Evolutionary conservation across 2,113 vertebrate species (phyloP), one percentile per base, ranked within the genome.

Genomic region (Hoplias malabaricus): DNA sequence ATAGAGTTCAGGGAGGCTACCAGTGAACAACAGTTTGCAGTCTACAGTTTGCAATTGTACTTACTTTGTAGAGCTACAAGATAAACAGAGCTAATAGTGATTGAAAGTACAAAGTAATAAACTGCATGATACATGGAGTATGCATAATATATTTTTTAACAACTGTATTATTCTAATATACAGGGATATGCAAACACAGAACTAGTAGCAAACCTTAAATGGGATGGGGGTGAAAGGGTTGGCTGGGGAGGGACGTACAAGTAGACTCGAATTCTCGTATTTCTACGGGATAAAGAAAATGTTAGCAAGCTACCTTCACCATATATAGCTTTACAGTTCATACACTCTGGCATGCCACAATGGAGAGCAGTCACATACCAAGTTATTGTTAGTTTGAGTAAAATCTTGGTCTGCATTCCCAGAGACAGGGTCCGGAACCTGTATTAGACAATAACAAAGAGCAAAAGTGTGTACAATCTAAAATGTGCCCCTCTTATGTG

Each of bases 171-270:
- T 50, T 34, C 36, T 5, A 38, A 5, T 38, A 13, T 5, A 43
- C n/a, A 11, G 5, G 10, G 23, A 31, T 40, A 43, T 29, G 38
- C 4, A 48, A 7, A 73, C 33, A 79, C 56, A 84, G 34, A 74
- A 53, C 14, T 40, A 27, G 75, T 82, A 84, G 95, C 95, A 88
- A 93, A 98, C 95, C 96, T 99, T 98, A 94, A 97, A 98, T 7
- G 95, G 95, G 84, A 90, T 94, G 82, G 94, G 95, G 87, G 90
- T 94, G 94, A 95, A 96, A 86, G 94, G 94, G 90, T 95, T 96
- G 93, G 93, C 90, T 91, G 93, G 94, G 90, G 93, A 95, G 87
- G 93, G 91, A 90, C 83, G 90, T 91, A 92, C 89, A 90, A 88
- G 89, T 93, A 85, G 87, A 94, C 89, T 77, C 87, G 91, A 91